phyloP scores from a whole-genome alignment of 1,140 invertebrate species.

The Pachyrhynchus sulphureomaculatus region DNA sequence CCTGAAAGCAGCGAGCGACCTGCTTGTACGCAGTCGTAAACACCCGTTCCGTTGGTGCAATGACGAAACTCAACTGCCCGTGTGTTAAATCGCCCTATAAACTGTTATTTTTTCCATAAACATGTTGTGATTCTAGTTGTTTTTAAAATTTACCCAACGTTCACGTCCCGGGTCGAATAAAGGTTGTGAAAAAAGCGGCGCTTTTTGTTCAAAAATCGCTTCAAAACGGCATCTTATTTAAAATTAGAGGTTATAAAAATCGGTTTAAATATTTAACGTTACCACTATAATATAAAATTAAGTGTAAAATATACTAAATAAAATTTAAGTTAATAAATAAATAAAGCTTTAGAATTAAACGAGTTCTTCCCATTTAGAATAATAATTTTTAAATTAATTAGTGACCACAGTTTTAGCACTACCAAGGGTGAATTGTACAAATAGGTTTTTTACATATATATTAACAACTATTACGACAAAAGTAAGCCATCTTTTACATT shows the following conservation, averaged over 20 bases:
- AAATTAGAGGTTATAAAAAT: constrained; percentile 14
- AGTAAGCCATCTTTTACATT: not conserved
- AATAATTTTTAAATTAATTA: constrained; percentile 8
- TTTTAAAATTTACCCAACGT: constrained; percentile 10
- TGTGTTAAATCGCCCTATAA: constrained; percentile 36
- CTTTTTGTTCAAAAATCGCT: not conserved
- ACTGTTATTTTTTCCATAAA: constrained; percentile 35
- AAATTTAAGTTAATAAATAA: not conserved
- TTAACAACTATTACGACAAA: not conserved
- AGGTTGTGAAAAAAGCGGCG: constrained; percentile 27
- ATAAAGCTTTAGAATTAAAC: constrained; percentile 4
- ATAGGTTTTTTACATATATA: not conserved
- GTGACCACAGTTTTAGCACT: not conserved
- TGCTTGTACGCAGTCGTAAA: constrained; percentile 24
- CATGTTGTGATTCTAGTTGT: constrained; percentile 35
- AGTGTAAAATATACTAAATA: not conserved
- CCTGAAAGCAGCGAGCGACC: constrained; percentile 38
- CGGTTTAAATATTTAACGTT: not conserved
- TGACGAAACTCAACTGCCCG: constrained; percentile 38
- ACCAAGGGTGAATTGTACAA: not conserved
- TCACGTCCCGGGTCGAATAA: constrained; percentile 3
- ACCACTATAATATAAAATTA: too few species aligned
- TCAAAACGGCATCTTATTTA: not conserved
- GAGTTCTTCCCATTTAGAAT: constrained; percentile 9
- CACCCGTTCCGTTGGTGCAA: constrained; percentile 32